Evolutionary conservation across 2,888 invertebrate species (phyloP), one percentile per base, ranked within the genome.

Genomic region (Falcaria lacertinaria): DNA sequence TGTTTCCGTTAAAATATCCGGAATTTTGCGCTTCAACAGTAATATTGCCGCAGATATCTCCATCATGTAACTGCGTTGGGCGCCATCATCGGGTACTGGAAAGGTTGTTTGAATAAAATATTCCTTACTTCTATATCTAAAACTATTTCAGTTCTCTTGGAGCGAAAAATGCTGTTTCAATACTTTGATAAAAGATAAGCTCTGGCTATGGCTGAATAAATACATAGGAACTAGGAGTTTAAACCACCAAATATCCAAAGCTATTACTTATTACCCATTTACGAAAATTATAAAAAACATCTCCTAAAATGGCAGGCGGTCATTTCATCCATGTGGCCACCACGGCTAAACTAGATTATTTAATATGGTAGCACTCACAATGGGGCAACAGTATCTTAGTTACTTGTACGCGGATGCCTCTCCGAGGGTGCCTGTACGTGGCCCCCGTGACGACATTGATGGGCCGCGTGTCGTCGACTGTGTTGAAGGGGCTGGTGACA

Each of bases 341-440:
- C n/a, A n/a, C n/a, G n/a, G n/a, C n/a, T n/a, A n/a, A n/a, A n/a
- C n/a, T n/a, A n/a, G 7, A 28, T 28, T 11, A 8, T 11, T 28
- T 28, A 11, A 28, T 11, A 1, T 19, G 19, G 19, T n/a, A n/a
- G 19, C 11, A 71, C 85, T 82, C 48, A 87, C 87, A 38, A 40
- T 70, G 74, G 0, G 87, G 87, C 33, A 80, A 37, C 14, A 88
- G 54, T 17, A 86, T 50, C 54, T 77, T 80, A 5, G 69, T 67
- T 42, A 87, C 85, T 45, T 80, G 87, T 2, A 87, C 77, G 15
- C 83, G 58, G 14, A 88, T 76, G 32, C 88, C 87, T n/a, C 84
- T 60, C 2, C 80, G 61, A 1, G 74, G 73, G 40, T 88, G 88
- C 0, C 88, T 62, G 64, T 88, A 88, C 0, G 48, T 45, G 16